Conservation (phyloP, 2,888 invertebrate genomes). For the Tigriopus californicus region DNA sequence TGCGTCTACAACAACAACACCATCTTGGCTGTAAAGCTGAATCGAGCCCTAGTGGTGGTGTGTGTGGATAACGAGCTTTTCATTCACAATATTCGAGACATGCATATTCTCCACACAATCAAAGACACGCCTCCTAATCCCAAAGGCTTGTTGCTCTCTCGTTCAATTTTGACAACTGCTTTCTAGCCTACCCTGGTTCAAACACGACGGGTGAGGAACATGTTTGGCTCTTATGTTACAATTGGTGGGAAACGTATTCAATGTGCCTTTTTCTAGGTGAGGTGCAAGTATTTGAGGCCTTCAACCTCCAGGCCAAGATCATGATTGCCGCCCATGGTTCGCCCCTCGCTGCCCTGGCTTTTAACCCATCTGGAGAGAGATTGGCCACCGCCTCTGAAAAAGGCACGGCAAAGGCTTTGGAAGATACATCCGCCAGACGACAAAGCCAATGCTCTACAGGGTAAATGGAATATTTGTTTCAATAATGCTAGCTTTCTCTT, state of each 20-base stretch:
- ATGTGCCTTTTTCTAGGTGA: slow-evolving; percentile 30
- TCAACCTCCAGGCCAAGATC: slow-evolving; percentile 73
- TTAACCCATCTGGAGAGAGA: slow-evolving; percentile 59
- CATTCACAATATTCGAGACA: slow-evolving; percentile 37
- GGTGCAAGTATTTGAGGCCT: slow-evolving; percentile 85
- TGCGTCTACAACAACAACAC: slow-evolving; percentile 34
- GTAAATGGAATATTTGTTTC: background rate
- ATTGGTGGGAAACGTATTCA: no score
- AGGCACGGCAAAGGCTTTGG: slow-evolving; percentile 32
- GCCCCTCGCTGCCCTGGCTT: slow-evolving; percentile 81
- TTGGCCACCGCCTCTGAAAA: slow-evolving; percentile 28
- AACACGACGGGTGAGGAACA: slow-evolving; percentile 52
- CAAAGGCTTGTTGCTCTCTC: slow-evolving; percentile 74
- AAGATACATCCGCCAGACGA: background rate
- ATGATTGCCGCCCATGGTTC: slow-evolving; percentile 95
- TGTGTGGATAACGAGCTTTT: slow-evolving; percentile 37
- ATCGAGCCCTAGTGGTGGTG: slow-evolving; percentile 36
- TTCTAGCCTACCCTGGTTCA: slow-evolving; percentile 90
- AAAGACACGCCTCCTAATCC: slow-evolving; percentile 93
- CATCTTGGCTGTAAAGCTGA: slow-evolving; percentile 34
- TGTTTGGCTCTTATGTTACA: no score
- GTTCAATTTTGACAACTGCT: slow-evolving; percentile 70
- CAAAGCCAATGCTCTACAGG: background rate
- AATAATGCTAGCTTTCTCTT: no score
- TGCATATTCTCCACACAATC: slow-evolving; percentile 38